A percentile compares a stretch with the other conserved stretches of the same genome.
Conservation (phyloP, 2,113 vertebrate genomes). For the Motacilla alba region DNA sequence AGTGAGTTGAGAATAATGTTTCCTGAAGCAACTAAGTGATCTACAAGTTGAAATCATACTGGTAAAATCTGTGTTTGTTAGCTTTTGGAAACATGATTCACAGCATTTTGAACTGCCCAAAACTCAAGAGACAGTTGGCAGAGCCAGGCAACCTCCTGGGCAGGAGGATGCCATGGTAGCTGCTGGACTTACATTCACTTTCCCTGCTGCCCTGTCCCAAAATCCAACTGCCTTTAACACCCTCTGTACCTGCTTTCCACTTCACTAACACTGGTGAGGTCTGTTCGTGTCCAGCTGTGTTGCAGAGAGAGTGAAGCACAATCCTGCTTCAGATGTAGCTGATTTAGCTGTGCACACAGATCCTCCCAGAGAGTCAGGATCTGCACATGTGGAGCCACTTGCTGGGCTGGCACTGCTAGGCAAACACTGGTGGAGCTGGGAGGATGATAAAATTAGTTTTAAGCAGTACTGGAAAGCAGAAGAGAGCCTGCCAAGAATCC, state of each 20-base stretch:
- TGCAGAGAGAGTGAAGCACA: not conserved
- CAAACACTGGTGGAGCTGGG: not conserved
- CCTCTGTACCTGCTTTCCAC: not conserved
- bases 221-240: not conserved
- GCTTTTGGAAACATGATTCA: not conserved
- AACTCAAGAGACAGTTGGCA: not conserved
- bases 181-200: not conserved
- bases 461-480: not conserved
- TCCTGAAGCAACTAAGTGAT: not conserved
- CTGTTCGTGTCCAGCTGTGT: not conserved
- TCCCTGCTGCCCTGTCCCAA: not conserved
- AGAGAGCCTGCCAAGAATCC: not conserved
- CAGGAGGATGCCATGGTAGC: not conserved
- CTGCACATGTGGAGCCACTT: rapidly evolving
- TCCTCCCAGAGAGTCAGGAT: rapidly evolving
- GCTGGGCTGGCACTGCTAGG: not conserved
- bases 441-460: not conserved
- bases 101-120: not conserved
- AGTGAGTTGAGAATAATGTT: not conserved
- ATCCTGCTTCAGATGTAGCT: not conserved
- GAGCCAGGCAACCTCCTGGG: not conserved
- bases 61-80: not conserved
- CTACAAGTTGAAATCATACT: not conserved
- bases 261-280: not conserved
- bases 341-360: not conserved